Evolutionary conservation across 2,888 invertebrate genomes (phyloP).

Genomic region (Drosophila buzzatii): DNA sequence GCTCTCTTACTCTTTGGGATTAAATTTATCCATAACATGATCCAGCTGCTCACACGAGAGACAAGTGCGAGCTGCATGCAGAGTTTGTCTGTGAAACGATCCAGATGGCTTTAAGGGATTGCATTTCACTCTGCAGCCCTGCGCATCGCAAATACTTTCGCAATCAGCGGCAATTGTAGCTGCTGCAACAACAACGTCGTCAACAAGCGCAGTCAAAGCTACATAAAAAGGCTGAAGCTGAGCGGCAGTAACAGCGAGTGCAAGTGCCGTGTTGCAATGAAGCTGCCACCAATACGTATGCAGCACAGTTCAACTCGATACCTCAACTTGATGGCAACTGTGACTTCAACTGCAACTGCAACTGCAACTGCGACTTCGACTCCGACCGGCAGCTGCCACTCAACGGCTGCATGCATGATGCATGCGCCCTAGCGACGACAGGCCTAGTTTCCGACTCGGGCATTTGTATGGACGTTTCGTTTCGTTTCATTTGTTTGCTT

Average conservation of each 20-base stretch:
- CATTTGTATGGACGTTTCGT: conserved; percentile 61
- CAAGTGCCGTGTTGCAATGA: conserved; percentile 47
- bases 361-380: conserved; percentile 30
- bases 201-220: conserved; percentile 12
- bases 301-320: conserved; percentile 31
- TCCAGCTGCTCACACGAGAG: not conserved
- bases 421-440: conserved; percentile 42
- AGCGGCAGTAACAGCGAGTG: conserved; percentile 28
- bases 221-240: conserved; percentile 45
- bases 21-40: not conserved
- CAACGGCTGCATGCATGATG: conserved; percentile 57
- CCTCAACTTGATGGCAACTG: conserved; percentile 39
- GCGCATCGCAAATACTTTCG: conserved; percentile 57
- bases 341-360: conserved; percentile 28
- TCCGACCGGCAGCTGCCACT: conserved; percentile 32
- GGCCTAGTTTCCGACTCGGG: conserved; percentile 41
- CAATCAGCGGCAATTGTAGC: conserved; percentile 72
- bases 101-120: not conserved
- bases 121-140: conserved; percentile 47
- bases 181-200: conserved; percentile 22
- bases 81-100: not conserved
- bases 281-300: conserved; percentile 33
- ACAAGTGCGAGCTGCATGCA: not conserved
- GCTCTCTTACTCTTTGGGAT: not conserved
- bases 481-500: conserved; percentile 50